Evolutionary conservation across 2,888 invertebrate genomes (phyloP).

Genomic region (Nysson spinosus): DNA sequence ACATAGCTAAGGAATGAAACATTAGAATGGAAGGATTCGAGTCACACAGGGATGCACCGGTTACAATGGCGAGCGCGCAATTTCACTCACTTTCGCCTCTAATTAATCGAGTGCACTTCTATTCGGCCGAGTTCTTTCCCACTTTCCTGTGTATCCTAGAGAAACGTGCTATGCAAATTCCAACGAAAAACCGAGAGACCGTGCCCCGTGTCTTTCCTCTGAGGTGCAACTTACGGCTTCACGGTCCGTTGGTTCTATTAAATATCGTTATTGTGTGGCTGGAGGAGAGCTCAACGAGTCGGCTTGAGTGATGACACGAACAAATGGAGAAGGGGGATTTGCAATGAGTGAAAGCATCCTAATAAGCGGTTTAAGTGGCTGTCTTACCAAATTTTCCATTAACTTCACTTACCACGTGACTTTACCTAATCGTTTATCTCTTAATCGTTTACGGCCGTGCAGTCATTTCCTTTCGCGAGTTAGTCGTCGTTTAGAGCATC

Average conservation of each 20-base stretch:
- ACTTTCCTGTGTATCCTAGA: conserved; percentile 21
- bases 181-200: conserved; percentile 22
- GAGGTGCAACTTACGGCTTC: conserved; percentile 2
- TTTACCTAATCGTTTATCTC: neutral
- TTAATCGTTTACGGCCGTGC: neutral
- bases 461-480: neutral
- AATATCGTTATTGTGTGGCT: conserved; percentile 33
- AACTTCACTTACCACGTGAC: neutral
- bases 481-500: no score
- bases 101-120: conserved; percentile 59
- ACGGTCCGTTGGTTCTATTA: conserved; percentile 29
- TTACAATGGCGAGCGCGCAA: conserved; percentile 44
- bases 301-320: conserved; percentile 2
- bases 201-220: conserved; percentile 12
- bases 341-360: conserved; percentile 20
- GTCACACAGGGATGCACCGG: conserved; percentile 27
- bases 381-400: conserved; percentile 4
- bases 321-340: neutral
- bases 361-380: neutral
- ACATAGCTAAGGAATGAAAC: neutral
- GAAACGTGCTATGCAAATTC: conserved; percentile 42
- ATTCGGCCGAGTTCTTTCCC: conserved; percentile 31
- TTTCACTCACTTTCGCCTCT: conserved; percentile 68
- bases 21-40: conserved; percentile 8
- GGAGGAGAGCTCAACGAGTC: conserved; percentile 3